These are phyloP conservation scores for Tribolium freemani DNA, from an alignment of 2,888 invertebrate genomes.

Conservation along the genomic window DNA sequence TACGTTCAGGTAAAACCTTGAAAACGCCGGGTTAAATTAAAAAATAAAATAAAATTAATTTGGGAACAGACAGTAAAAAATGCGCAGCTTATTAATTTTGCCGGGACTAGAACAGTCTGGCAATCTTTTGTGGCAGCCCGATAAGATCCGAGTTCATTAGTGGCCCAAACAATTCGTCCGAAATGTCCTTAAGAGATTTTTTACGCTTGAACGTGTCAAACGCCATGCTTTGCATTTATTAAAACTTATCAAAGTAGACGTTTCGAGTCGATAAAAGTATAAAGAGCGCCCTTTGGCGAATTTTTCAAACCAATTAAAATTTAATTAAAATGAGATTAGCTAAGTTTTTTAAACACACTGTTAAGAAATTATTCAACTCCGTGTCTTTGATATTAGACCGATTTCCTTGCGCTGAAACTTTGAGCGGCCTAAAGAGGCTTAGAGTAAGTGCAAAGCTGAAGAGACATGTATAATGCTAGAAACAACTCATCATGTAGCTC, in stretches of 20 bases:
- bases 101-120: neutral
- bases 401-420: constrained; percentile 27
- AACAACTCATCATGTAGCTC: constrained; percentile 45
- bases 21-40: neutral
- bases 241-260: constrained; percentile 7
- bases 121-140: constrained; percentile 3
- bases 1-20: neutral
- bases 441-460: constrained; percentile 46
- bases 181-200: constrained; percentile 1
- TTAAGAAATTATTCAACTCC: neutral
- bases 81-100: constrained; percentile 10
- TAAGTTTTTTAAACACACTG: neutral
- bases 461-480: constrained; percentile 45
- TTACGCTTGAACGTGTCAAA: constrained; percentile 13
- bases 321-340: neutral
- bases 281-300: neutral
- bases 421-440: constrained; percentile 43
- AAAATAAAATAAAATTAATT: neutral
- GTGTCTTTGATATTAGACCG: constrained; percentile 24
- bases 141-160: constrained; percentile 19
- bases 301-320: constrained; percentile 4
- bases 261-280: constrained; percentile 6
- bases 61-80: neutral
- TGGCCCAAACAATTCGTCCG: constrained; percentile 2
- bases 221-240: constrained; percentile 9